These are phyloP conservation scores for Euthynnus affinis DNA, from an alignment of 2,797 vertebrate species.

Conservation along the genomic window DNA sequence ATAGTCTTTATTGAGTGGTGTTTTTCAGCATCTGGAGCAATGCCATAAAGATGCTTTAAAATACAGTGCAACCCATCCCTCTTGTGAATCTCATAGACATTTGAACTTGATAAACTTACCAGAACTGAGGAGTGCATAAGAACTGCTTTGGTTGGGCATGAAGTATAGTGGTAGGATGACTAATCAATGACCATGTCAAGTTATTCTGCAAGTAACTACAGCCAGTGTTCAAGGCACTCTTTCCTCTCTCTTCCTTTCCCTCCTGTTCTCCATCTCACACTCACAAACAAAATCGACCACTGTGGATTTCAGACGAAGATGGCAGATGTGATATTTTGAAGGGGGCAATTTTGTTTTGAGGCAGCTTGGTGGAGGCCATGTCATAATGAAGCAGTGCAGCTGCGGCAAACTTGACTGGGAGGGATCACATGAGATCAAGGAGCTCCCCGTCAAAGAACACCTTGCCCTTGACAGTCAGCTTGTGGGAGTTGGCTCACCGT, in stretches of 20 bases:
- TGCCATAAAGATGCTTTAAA: neutral
- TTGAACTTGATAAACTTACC: slow-evolving; percentile 8
- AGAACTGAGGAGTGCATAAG: slow-evolving; percentile 2
- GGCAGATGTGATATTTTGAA: slow-evolving; percentile 68
- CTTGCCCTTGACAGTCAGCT: slow-evolving; percentile 77
- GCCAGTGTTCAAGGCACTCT: slow-evolving; percentile 23
- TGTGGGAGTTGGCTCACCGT: slow-evolving; percentile 65
- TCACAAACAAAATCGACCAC: slow-evolving; percentile 54
- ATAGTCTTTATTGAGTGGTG: neutral
- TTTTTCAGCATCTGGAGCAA: slow-evolving; percentile 13
- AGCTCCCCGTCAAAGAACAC: slow-evolving; percentile 68
- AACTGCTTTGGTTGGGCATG: slow-evolving; percentile 6
- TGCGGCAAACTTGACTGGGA: slow-evolving; percentile 66
- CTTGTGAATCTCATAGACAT: neutral
- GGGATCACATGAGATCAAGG: slow-evolving; percentile 82
- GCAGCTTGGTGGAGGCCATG: slow-evolving; percentile 65
- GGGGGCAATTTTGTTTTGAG: slow-evolving; percentile 63
- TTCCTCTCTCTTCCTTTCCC: slow-evolving; percentile 10
- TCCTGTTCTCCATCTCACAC: slow-evolving; percentile 29
- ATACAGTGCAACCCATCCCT: neutral
- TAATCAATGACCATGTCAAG: neutral
- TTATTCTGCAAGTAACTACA: slow-evolving; percentile 3
- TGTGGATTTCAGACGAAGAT: slow-evolving; percentile 55
- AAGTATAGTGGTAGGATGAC: slow-evolving; percentile 16
- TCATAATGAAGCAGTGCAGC: slow-evolving; percentile 79